A percentile compares a stretch with the other conserved stretches of the same genome.
These are phyloP conservation scores for Emydura subglobosa DNA, from an alignment of 2,113 vertebrate species.

Conservation along the genomic window DNA sequence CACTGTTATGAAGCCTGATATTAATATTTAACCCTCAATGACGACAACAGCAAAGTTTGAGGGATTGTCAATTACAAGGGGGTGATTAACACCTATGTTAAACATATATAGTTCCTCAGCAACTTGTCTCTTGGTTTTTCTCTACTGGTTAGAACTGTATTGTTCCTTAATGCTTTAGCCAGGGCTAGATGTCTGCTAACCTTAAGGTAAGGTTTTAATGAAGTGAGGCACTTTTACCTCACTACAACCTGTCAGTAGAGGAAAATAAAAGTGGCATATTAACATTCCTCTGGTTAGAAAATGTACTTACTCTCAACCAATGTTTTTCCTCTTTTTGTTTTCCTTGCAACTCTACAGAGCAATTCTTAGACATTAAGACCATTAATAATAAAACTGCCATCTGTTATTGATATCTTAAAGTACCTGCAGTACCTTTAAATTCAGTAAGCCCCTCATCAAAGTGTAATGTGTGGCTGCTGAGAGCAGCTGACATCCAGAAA, in stretches of 20 bases:
- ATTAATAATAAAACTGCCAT: slow-evolving; percentile 29
- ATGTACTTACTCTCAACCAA: not conserved
- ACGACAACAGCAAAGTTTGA: slow-evolving; percentile 8
- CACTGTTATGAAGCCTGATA: not conserved
- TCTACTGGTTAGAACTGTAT: not conserved
- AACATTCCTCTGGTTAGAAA: slow-evolving; percentile 32
- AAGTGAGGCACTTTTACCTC: slow-evolving; percentile 32
- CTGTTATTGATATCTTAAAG: slow-evolving; percentile 31
- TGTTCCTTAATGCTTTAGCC: slow-evolving; percentile 3
- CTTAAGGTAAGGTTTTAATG: not conserved
- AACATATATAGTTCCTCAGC: not conserved
- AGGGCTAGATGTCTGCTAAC: slow-evolving; percentile 21
- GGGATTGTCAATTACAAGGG: not conserved
- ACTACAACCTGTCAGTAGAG: slow-evolving; percentile 21
- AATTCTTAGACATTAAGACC: not conserved
- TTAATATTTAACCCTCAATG: slow-evolving; percentile 6
- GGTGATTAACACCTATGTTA: slow-evolving; percentile 12
- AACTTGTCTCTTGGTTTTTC: not conserved
- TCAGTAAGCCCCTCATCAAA: slow-evolving; percentile 13
- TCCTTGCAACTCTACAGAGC: not conserved
- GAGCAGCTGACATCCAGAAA: slow-evolving; percentile 4
- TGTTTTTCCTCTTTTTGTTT: slow-evolving; percentile 28
- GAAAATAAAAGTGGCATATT: slow-evolving; percentile 42
- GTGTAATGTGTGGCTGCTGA: not conserved
- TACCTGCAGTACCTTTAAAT: not conserved